Conservation (phyloP, 2,888 invertebrate species). For the Platypus cylindrus region DNA sequence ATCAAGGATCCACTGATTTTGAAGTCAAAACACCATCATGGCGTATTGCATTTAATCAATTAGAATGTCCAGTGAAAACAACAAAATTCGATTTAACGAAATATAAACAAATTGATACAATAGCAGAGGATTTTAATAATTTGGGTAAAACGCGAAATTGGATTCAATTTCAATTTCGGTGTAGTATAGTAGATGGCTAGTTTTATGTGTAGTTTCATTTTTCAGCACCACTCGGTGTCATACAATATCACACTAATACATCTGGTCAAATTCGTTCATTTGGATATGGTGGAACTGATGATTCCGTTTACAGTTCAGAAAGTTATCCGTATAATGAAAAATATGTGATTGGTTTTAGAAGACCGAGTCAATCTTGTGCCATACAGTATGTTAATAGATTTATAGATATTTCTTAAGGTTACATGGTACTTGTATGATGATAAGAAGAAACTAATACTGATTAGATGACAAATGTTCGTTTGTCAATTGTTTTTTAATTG, state of each 20-base stretch:
- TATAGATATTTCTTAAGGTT: too few relatives aligned
- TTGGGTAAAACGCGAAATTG: too few relatives aligned
- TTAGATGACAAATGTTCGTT: too few relatives aligned
- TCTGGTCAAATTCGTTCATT: conserved; percentile 47
- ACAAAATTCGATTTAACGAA: conserved; percentile 15
- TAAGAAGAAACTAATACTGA: too few relatives aligned
- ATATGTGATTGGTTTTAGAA: conserved; percentile 54
- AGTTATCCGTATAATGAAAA: conserved; percentile 44
- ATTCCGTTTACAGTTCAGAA: not conserved
- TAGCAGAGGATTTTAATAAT: conserved; percentile 20
- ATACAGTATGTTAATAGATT: conserved; percentile 24
- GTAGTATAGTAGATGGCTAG: not conserved
- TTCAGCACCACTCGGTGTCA: conserved; percentile 50
- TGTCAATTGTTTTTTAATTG: too few relatives aligned
- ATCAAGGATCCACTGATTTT: conserved; percentile 4
- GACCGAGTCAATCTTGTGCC: conserved; percentile 25
- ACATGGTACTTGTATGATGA: too few relatives aligned
- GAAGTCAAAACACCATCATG: conserved; percentile 20
- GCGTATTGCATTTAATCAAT: conserved; percentile 30
- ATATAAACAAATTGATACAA: conserved; percentile 15
- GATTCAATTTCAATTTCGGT: not conserved
- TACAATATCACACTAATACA: conserved; percentile 51
- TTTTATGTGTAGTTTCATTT: conserved; percentile 7
- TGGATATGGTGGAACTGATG: conserved; percentile 36
- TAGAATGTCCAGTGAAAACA: conserved; percentile 27